Conservation (phyloP, 2,797 vertebrate genomes). For the Pseudochromis fuscus region DNA sequence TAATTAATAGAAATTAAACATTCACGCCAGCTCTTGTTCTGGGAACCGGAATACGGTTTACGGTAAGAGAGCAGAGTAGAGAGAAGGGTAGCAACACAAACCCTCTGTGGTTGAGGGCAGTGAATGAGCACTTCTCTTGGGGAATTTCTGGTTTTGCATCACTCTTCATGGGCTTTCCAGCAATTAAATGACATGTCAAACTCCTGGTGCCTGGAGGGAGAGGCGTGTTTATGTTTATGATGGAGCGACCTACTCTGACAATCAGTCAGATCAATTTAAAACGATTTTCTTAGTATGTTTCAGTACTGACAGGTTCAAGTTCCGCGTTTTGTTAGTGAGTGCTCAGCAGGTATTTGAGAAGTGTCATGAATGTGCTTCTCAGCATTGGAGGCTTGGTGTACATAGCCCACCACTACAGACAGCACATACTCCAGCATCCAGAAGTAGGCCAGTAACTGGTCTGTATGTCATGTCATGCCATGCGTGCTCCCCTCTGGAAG, state of each 20-base stretch:
- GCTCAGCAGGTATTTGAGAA: too few relatives aligned
- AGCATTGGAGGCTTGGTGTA: too few relatives aligned
- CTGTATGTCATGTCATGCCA: conserved; percentile 62
- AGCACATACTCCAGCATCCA: conserved; percentile 44
- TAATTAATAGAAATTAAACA: too few relatives aligned
- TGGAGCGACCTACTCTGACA: too few relatives aligned
- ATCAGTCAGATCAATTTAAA: too few relatives aligned
- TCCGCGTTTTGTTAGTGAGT: neutral
- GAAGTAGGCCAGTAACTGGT: conserved; percentile 72
- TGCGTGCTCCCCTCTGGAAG: conserved; percentile 46
- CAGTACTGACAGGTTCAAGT: neutral
- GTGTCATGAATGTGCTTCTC: too few relatives aligned
- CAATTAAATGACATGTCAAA: neutral
- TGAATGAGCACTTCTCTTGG: conserved; percentile 27
- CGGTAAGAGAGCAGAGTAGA: neutral
- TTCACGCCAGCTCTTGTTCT: neutral
- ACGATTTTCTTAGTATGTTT: too few relatives aligned
- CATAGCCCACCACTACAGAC: neutral
- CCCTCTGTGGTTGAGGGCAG: conserved; percentile 12
- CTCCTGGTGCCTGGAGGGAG: neutral
- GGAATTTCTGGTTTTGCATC: conserved; percentile 52
- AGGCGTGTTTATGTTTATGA: neutral
- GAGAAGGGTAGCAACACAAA: neutral
- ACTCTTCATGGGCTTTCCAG: conserved; percentile 33
- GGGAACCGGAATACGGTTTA: neutral